Evolutionary conservation across 2,797 vertebrate genomes (phyloP).

Genomic region (Pteropus rufus): DNA sequence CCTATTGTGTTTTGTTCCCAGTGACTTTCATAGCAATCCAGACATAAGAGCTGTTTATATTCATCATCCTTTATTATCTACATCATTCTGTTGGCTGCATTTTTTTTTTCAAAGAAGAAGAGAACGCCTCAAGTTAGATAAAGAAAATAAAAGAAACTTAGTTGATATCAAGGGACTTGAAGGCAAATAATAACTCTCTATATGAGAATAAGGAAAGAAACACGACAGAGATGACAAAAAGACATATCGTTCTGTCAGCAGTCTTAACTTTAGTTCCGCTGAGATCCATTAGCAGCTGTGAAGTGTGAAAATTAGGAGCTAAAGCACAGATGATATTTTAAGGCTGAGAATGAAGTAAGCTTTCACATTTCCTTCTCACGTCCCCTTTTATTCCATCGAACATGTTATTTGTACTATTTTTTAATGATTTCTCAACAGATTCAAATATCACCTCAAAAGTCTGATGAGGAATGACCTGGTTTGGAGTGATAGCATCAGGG

Average conservation of each 20-base stretch:
- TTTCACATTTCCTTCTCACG: constrained; percentile 61
- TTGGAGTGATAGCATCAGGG: constrained; percentile 56
- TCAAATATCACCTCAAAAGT: constrained; percentile 65
- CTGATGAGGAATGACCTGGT: constrained; percentile 65
- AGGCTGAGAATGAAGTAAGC: constrained; percentile 56
- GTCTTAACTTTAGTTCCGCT: constrained; percentile 59
- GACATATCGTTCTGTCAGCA: constrained; percentile 62
- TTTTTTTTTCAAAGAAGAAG: background rate
- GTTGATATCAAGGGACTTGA: background rate
- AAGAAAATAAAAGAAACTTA: background rate
- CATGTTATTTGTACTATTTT: background rate
- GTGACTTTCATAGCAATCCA: background rate
- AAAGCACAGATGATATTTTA: constrained; percentile 68
- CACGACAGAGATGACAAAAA: constrained; percentile 65
- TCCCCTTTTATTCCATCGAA: constrained; percentile 17
- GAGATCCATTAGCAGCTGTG: constrained; percentile 72
- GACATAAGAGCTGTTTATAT: background rate
- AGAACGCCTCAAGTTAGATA: background rate
- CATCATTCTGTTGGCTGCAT: background rate
- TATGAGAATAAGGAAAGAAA: constrained; percentile 29
- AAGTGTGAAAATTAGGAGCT: constrained; percentile 76
- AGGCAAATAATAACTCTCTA: constrained; percentile 37
- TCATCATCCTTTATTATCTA: background rate
- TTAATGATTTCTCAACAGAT: constrained; percentile 68
- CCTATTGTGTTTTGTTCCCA: background rate